These are phyloP conservation scores for Cactoblastis cactorum DNA, from an alignment of 2,888 invertebrate genomes.

Conservation along the genomic window DNA sequence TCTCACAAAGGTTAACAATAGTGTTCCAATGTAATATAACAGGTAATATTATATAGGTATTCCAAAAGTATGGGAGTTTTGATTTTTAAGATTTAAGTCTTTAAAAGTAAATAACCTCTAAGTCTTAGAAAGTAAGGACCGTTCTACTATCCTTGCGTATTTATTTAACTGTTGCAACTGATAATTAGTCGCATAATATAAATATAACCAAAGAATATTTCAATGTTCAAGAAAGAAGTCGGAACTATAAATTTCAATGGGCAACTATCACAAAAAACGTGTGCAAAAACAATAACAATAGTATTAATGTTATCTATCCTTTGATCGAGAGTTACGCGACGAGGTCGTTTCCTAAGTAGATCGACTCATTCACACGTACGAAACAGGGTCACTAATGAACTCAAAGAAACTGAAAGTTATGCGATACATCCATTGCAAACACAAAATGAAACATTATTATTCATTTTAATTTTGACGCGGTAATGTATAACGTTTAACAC, in stretches of 20 bases:
- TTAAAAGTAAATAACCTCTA: no score
- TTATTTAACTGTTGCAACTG: no score
- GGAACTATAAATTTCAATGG: not conserved
- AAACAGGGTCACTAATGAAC: conserved; percentile 11
- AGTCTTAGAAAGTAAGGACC: no score
- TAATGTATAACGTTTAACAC: conserved; percentile 11
- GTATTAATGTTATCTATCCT: conserved; percentile 8
- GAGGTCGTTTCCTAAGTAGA: conserved; percentile 11
- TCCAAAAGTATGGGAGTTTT: no score
- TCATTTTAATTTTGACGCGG: not conserved
- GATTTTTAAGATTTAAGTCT: no score
- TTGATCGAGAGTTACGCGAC: conserved; percentile 10
- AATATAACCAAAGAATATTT: no score
- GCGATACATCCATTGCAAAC: conserved; percentile 7
- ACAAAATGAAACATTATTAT: not conserved
- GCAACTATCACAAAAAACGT: conserved; percentile 24
- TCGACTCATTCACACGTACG: conserved; percentile 8
- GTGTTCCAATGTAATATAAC: no score
- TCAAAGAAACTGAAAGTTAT: conserved; percentile 10
- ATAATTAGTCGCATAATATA: no score
- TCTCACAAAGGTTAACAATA: no score
- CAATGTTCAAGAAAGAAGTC: not conserved
- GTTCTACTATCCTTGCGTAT: no score
- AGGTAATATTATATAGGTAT: no score
- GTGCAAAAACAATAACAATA: conserved; percentile 1